Base-by-base conservation (phyloP, 1,140 invertebrate genomes). In the Zaprionus capensis region DNA sequence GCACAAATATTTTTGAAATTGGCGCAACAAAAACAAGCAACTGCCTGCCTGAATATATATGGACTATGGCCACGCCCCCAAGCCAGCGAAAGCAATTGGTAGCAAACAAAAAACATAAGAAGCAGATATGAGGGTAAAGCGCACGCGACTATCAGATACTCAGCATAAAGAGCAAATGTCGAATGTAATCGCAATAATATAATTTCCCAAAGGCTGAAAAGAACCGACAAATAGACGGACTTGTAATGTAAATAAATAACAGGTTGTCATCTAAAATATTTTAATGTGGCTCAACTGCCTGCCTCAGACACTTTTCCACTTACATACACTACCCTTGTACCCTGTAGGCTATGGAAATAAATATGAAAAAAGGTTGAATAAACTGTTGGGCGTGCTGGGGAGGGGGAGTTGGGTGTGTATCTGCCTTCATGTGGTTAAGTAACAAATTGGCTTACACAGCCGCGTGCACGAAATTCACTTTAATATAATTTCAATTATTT, bases 401-500 rank as follows among this genome's bases (percentile, higher is more conserved):
- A 53, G 31, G 55, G 38, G 22, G 58, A 59, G 28, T 63, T 7
- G 1, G 46, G 9, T 51, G 20, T 51, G 41, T 46, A 7, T 44
- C 49, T 31, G 55, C 41, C 55, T 67, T 34, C 46, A 61, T 59
- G 66, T 56, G 70, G 70, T 66, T 70, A 41, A 71, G 63, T 55
- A 71, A 81, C 80, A 82, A 87, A 71, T 77, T 71, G 64, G 59
- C 73, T 71, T 67, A 64, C 62, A 49, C 72, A 68, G 58, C 51
- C 46, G 49, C 58, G 53, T 61, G 26, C 44, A 24, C 56, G 71
- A 80, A 75, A 72, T 78, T 72, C 78, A 41, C 82, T 82, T 85
- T 86, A 86, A 85, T 78, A 82, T 82, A 88, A 80, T 83, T 76
- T 87, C 80, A 86, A 88, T 88, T 75, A 83, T 81, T 80, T 87